A percentile compares a stretch with the other conserved stretches of the same genome.
Conservation (phyloP, 1,140 invertebrate genomes). For the Brachionus paranguensis region DNA sequence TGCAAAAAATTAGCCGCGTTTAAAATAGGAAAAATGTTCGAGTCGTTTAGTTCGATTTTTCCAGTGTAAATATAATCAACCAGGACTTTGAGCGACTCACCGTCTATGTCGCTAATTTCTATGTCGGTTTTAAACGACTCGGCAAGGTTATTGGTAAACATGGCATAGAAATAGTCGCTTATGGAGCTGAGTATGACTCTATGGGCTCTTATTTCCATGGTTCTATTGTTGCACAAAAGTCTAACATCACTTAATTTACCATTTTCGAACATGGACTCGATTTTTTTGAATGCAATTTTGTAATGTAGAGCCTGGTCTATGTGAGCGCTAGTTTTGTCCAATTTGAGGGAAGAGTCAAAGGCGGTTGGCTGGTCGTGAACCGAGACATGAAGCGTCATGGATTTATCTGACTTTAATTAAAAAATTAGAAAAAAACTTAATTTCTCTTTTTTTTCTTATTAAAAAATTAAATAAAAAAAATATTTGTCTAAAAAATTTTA, state of each 20-base stretch:
- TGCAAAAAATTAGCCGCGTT: slow-evolving; percentile 79
- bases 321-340: not conserved
- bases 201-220: slow-evolving; percentile 60
- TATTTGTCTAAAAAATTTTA: not conserved
- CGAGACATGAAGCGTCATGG: not conserved
- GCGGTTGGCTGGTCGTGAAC: not conserved
- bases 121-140: slow-evolving; percentile 77
- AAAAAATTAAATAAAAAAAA: not conserved
- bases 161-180: slow-evolving; percentile 86
- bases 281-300: slow-evolving; percentile 6
- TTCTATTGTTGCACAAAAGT: slow-evolving; percentile 51
- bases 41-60: slow-evolving; percentile 47
- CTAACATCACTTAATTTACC: slow-evolving; percentile 48
- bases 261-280: not conserved
- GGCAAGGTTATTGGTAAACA: slow-evolving; percentile 79
- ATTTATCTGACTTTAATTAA: not conserved
- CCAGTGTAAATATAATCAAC: slow-evolving; percentile 84
- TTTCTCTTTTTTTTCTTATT: too few species aligned
- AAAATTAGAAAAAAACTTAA: not conserved
- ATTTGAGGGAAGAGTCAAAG: not conserved
- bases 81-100: slow-evolving; percentile 72
- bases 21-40: slow-evolving; percentile 71
- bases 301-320: not conserved
- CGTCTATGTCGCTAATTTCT: slow-evolving; percentile 72
- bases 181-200: slow-evolving; percentile 75